Percentiles rank a stretch among this genome's conserved stretches.
Conservation (phyloP, 2,113 vertebrate species). For the Myotis lucifugus region DNA sequence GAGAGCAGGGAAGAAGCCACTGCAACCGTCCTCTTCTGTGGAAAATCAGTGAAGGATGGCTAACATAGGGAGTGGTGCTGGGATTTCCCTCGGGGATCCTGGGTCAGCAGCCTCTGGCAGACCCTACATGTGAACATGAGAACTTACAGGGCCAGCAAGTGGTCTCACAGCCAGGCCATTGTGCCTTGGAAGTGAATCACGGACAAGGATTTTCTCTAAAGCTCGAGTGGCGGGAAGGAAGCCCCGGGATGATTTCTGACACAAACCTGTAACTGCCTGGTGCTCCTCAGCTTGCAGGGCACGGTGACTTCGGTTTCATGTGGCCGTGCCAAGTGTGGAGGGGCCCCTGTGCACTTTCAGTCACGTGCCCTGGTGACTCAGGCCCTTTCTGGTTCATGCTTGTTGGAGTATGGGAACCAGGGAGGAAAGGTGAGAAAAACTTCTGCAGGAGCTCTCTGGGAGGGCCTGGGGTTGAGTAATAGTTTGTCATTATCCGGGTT, state of each 20-base stretch:
- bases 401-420: slow-evolving; percentile 62
- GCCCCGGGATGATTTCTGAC: neutral
- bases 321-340: slow-evolving; percentile 61
- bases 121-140: neutral
- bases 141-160: accelerated
- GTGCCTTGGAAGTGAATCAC: neutral
- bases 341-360: slow-evolving; percentile 72
- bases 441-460: slow-evolving; percentile 2
- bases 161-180: neutral
- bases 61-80: neutral
- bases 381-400: slow-evolving; percentile 67
- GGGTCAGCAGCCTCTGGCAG: neutral
- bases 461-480: slow-evolving; percentile 37
- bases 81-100: neutral
- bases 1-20: neutral
- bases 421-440: slow-evolving; percentile 47
- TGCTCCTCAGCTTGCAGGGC: neutral
- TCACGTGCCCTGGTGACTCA: slow-evolving; percentile 75
- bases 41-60: neutral
- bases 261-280: neutral
- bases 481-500: neutral
- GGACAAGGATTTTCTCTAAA: neutral
- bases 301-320: slow-evolving; percentile 65
- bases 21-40: neutral
- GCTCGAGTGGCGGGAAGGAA: accelerated